Evolutionary conservation across 2,888 invertebrate species (phyloP), one percentile per base, ranked within the genome.

Genomic region (Idaea aversata): DNA sequence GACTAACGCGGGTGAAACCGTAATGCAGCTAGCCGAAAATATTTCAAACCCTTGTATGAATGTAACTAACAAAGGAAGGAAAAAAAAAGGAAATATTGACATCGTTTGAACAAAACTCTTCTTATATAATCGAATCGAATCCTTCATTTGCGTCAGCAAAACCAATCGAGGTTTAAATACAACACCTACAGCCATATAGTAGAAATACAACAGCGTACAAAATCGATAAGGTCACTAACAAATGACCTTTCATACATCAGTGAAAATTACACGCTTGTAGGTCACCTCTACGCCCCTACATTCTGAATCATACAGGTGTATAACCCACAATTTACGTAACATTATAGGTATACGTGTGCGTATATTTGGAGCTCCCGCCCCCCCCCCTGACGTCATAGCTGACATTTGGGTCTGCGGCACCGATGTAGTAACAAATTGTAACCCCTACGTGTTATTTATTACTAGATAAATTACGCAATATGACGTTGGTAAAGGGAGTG

Each of bases 361-460:
- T 74, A 90, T 88, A 87, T 89, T 86, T 88, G 89, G 88, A 81
- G 72, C 76, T 72, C 79, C 84, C 83, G 83, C 85, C 86, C 83
- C 75, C 86, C 83, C 75, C 25, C 47, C 79, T 91, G 91, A 92
- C 91, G 91, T 91, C 88, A 92, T 87, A 80, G 77, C 84, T 90
- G 91, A 87, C 91, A 92, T 92, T 92, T 91, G 81, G 84, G 84
- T 79, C 79, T 83, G 79, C 79, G 67, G 62, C 38, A 60, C 59
- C 63, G 57, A 34, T 67, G 69, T 70, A 63, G 67, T 64, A 65
- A 64, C 65, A 63, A n/a, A 67, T 59, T 61, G 67, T 65, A 65
- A 65, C 58, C 34, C 61, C 62, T 65, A 64, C 62, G 69, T 68
- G 65, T 67, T 70, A 71, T 68, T 63, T 59, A 63, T 62, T 58